A percentile compares a stretch with the other conserved stretches of the same genome.
Conservation (phyloP, 2,113 vertebrate species). For the Monarcha castaneiventris region DNA sequence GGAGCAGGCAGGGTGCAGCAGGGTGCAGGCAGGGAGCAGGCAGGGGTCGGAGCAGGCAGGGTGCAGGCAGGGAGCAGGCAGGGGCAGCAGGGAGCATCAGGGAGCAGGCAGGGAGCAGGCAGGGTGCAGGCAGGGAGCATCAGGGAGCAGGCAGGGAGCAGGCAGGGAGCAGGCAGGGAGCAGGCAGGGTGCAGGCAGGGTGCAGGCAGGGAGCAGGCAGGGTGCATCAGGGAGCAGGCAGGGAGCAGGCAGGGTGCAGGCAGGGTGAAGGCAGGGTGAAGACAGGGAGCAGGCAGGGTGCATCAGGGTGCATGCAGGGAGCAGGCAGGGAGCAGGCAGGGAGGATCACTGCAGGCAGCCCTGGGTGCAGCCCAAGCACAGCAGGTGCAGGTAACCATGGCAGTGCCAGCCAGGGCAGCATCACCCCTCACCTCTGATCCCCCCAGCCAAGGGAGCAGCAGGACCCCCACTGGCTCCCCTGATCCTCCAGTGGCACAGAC, state of each 20-base stretch:
- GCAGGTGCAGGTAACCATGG: too few species aligned
- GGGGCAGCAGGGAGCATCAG: too few species aligned
- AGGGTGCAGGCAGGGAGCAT: too few species aligned
- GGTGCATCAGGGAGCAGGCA: too few species aligned
- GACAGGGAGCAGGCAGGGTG: too few species aligned
- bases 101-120: too few species aligned
- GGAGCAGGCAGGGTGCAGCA: not conserved
- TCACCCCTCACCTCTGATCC: not conserved
- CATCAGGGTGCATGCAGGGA: not conserved
- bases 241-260: too few species aligned
- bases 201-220: too few species aligned
- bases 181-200: too few species aligned
- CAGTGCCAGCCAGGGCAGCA: not conserved
- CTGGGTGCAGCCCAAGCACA: not conserved
- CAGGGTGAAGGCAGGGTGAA: too few species aligned
- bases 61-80: not conserved
- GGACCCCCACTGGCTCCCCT: not conserved
- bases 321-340: not conserved
- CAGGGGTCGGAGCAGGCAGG: too few species aligned
- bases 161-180: not conserved
- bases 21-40: too few species aligned
- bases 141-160: not conserved
- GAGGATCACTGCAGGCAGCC: not conserved
- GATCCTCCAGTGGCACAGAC: rapidly evolving
- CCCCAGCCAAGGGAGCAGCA: not conserved